A percentile compares a stretch with the other conserved stretches of the same genome.
phyloP scores from a whole-genome alignment of 2,113 vertebrate genomes.

The western clawed frog (Xenopus tropicalis) region UCB_Xtro_10.0 CM004450.2:83832501-83833000 shows the following conservation, averaged over 20 bases:
- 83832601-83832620: background rate
- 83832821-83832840: conserved; percentile 49
- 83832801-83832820: conserved; percentile 47
- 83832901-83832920: conserved; percentile 57
- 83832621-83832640: background rate
- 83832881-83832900: conserved; percentile 54
- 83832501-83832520: no score
- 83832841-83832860: conserved; percentile 48
- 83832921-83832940: conserved; percentile 55
- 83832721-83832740: conserved; percentile 52
- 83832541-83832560: no score
- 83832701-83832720: background rate
- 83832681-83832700: conserved; percentile 15
- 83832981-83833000: conserved; percentile 21
- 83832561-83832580: no score
- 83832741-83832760: conserved; percentile 51
- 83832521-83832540: no score
- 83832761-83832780: conserved; percentile 62
- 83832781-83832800: conserved; percentile 52
- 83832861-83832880: conserved; percentile 54
- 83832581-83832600: no score
- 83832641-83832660: conserved; percentile 5
- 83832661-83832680: background rate
- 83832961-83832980: conserved; percentile 47
- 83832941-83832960: conserved; percentile 51